These are phyloP conservation scores for Eurystomus gularis DNA, from an alignment of 2,113 vertebrate genomes.

Conservation along the genomic window DNA sequence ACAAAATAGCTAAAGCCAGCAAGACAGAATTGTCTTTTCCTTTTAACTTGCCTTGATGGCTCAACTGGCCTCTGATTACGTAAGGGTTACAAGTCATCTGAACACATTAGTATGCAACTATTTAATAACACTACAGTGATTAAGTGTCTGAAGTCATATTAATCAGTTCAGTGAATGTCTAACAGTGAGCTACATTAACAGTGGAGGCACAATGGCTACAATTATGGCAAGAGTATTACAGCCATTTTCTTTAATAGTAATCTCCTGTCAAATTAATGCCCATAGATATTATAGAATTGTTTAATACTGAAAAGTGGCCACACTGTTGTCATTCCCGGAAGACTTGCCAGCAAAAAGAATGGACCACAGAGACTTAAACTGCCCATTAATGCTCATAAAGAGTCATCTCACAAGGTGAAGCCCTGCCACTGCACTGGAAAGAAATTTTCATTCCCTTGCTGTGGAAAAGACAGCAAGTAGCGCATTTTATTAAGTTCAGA, in stretches of 20 bases:
- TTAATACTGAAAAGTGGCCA: not conserved
- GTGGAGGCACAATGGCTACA: not conserved
- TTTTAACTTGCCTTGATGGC: not conserved
- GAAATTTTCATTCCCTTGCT: not conserved
- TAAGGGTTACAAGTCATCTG: not conserved
- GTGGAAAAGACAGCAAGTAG: not conserved
- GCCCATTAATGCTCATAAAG: not conserved
- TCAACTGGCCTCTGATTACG: not conserved
- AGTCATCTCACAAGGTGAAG: not conserved
- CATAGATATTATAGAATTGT: not conserved
- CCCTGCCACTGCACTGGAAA: not conserved
- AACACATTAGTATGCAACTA: not conserved
- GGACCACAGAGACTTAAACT: not conserved
- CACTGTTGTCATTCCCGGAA: not conserved
- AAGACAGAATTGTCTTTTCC: not conserved
- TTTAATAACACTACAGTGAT: constrained; percentile 39
- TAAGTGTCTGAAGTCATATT: constrained; percentile 1
- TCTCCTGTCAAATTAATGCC: not conserved
- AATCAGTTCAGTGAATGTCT: not conserved
- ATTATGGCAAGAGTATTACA: not conserved
- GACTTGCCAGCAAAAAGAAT: not conserved
- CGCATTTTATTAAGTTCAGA: not conserved
- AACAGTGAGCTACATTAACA: constrained; percentile 3
- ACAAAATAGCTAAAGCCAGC: not conserved
- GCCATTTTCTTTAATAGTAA: not conserved